phyloP scores from a whole-genome alignment of 2,113 vertebrate genomes.

The Onychorhynchus coronatus region DNA sequence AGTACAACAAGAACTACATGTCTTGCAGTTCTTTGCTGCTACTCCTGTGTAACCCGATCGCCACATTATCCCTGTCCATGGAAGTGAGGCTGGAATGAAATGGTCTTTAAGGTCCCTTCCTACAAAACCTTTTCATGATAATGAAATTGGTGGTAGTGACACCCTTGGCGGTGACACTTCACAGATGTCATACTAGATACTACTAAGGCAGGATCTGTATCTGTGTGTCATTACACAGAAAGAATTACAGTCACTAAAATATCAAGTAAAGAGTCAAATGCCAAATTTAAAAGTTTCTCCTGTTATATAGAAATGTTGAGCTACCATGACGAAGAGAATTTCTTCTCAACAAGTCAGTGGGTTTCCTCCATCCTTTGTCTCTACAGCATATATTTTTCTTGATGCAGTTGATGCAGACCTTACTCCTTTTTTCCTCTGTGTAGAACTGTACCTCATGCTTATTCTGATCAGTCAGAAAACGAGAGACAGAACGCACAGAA shows the following conservation, averaged over 20 bases:
- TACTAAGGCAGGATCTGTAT: background rate
- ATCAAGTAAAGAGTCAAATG: background rate
- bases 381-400: background rate
- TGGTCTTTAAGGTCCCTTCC: background rate
- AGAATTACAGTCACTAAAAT: background rate
- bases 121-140: background rate
- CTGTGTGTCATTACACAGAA: background rate
- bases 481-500: background rate
- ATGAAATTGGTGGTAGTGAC: background rate
- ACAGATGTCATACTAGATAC: background rate
- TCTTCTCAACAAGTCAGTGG: background rate
- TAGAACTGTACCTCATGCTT: background rate
- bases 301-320: background rate
- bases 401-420: background rate
- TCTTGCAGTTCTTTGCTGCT: too few species aligned
- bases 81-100: background rate
- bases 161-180: background rate
- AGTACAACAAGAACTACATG: too few species aligned
- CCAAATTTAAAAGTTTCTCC: background rate
- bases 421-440: background rate
- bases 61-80: background rate
- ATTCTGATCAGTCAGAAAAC: background rate
- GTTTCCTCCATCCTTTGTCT: background rate
- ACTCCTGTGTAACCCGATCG: too few species aligned
- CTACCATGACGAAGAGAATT: background rate